Base-by-base conservation (phyloP, 2,797 vertebrate species). In the Rallus crepitans region DNA sequence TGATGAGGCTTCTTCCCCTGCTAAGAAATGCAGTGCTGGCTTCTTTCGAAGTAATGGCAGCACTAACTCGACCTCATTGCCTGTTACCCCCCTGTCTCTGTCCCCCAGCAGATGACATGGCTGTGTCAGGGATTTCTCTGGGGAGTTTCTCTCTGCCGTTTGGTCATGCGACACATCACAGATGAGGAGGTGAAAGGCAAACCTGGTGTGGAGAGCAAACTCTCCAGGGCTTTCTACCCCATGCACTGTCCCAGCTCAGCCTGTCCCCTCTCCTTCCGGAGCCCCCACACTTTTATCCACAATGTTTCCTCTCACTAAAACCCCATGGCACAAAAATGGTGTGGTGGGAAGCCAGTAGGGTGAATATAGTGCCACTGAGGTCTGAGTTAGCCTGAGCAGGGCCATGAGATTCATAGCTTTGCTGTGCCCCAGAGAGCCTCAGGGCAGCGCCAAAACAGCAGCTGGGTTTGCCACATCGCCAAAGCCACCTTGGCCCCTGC, bases 1-100 rank as follows among this genome's bases (percentile, higher is more conserved):
- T 96, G 94, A 91, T 88, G 95, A 90, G 85, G 84, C 82, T 96
- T 95, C 77, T 95, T 76, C 56, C 65, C 56, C 47, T 66, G 75
- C 40, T 57, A 35, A 63, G 78, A 90, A 92, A 72, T 1, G 3
- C 78, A 90, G 69, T 1, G 5, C 45, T 48, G 0, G 0, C 60
- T 92, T 71, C 35, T 94, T 52, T 47, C 2, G 0, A 85, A 85
- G 75, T 37, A 94, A 69, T 23, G 8, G 45, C 82, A 89, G 23
- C n/a, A n/a, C 35, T 48, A 55, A 37, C 27, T 60, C 40, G 39
- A 9, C 35, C 66, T 83, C 6, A 6, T 30, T 78, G 28, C 40
- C 85, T 79, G 39, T 53, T 79, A 6, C 35, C 48, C 42, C 86
- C 31, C 31, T 76, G 52, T 17, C 30, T 56, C 73, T 61, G 57